A percentile compares a stretch with the other conserved stretches of the same genome.
These are phyloP conservation scores for Theocolax elegans DNA, from an alignment of 1,140 invertebrate species.

Conservation along the genomic window DNA sequence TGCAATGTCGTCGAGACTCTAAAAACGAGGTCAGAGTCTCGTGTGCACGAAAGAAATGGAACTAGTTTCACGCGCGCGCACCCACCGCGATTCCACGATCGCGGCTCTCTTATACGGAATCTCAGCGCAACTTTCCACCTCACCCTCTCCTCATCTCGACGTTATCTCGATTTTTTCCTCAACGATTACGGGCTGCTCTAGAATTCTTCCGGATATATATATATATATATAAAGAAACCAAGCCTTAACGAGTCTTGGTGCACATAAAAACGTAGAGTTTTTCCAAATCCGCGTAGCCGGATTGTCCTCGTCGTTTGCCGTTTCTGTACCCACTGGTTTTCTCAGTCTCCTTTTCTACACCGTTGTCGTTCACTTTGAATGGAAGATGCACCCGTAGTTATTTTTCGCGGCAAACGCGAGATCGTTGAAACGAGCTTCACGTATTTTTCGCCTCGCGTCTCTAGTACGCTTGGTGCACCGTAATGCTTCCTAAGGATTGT, in stretches of 20 bases:
- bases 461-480: neutral
- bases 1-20: neutral
- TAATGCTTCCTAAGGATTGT: neutral
- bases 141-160: too few species aligned
- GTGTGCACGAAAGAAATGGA: neutral
- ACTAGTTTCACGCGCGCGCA: neutral
- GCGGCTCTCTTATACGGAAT: too few species aligned
- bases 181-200: neutral
- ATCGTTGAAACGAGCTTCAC: slow-evolving; percentile 29
- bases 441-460: slow-evolving; percentile 11
- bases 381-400: neutral
- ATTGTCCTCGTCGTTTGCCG: neutral
- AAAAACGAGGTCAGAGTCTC: slow-evolving; percentile 1
- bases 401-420: slow-evolving; percentile 11
- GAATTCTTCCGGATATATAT: neutral
- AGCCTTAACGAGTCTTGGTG: slow-evolving; percentile 15
- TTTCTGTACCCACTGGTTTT: too few species aligned
- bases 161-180: too few species aligned
- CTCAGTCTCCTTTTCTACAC: neutral
- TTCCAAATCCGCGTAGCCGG: neutral
- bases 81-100: neutral
- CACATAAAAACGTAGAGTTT: neutral
- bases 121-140: too few species aligned
- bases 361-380: slow-evolving; percentile 12
- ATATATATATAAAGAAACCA: too few species aligned